These are phyloP conservation scores for Melitaea cinxia DNA, from an alignment of 1,140 invertebrate genomes.

Conservation along the genomic window DNA sequence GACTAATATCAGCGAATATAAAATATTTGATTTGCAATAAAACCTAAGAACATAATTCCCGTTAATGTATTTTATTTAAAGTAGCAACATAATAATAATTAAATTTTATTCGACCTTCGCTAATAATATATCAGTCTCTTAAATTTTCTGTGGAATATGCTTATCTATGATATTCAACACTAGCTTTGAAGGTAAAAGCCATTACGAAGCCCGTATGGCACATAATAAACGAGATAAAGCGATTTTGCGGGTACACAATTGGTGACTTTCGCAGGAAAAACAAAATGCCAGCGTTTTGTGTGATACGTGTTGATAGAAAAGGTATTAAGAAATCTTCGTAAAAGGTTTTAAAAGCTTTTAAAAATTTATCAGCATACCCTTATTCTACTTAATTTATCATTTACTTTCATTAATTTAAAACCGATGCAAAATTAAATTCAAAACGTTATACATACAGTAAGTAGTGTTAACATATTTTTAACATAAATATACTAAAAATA, in stretches of 20 bases:
- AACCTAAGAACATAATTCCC: too few species aligned
- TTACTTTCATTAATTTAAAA: too few species aligned
- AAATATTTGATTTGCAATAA: too few species aligned
- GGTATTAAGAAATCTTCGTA: neutral
- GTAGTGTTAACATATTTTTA: too few species aligned
- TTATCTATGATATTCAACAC: slow-evolving; percentile 30
- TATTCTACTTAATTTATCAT: too few species aligned
- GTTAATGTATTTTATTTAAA: too few species aligned
- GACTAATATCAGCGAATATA: too few species aligned
- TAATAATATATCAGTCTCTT: slow-evolving; percentile 1
- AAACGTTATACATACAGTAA: too few species aligned
- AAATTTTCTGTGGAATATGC: slow-evolving; percentile 13
- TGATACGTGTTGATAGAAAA: slow-evolving; percentile 7
- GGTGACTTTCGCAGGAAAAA: slow-evolving; percentile 22
- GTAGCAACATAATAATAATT: neutral
- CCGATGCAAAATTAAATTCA: too few species aligned
- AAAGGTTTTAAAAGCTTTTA: neutral
- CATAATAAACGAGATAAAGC: slow-evolving; percentile 44
- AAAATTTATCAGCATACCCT: too few species aligned
- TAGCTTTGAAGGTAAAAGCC: slow-evolving; percentile 49
- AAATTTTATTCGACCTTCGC: neutral
- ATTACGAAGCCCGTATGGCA: slow-evolving; percentile 43
- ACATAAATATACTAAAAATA: too few species aligned
- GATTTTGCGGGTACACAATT: slow-evolving; percentile 37
- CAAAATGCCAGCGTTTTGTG: slow-evolving; percentile 18